Percentiles rank a stretch among this genome's conserved stretches.
Conservation (phyloP, 2,888 invertebrate genomes). For the Idaea straminata region DNA sequence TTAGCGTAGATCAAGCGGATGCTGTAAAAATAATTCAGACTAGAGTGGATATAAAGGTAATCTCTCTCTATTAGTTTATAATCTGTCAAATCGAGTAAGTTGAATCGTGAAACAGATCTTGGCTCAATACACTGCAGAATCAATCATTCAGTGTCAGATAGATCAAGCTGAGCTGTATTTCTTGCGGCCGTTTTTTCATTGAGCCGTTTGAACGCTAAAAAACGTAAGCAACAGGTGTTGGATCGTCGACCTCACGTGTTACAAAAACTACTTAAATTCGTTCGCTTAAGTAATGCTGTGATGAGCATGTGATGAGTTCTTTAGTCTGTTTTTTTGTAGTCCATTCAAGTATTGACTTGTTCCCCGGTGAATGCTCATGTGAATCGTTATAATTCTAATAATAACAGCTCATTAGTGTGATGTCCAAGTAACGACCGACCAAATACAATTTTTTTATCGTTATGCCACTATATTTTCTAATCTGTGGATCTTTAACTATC, state of each 20-base stretch:
- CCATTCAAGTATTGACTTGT: constrained; percentile 16
- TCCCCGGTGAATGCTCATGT: background rate
- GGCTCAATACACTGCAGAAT: background rate
- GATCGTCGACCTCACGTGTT: constrained; percentile 35
- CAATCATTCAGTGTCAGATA: background rate
- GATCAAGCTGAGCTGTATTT: constrained; percentile 22
- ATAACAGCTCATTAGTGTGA: background rate
- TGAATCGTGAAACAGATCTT: constrained; percentile 11
- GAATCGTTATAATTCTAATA: background rate
- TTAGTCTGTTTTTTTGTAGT: constrained; percentile 22
- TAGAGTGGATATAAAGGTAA: too few species aligned
- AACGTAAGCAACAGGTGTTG: constrained; percentile 40
- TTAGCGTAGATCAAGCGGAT: too few species aligned
- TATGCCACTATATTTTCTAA: too few species aligned
- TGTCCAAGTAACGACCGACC: too few species aligned
- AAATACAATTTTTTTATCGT: too few species aligned
- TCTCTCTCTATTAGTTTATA: background rate
- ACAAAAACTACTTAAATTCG: constrained; percentile 33
- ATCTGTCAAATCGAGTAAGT: constrained; percentile 24
- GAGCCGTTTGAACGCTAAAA: constrained; percentile 29
- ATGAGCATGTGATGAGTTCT: constrained; percentile 23
- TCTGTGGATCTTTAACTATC: too few species aligned
- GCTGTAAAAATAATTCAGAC: too few species aligned
- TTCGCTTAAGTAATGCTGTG: constrained; percentile 26
- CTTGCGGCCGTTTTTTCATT: constrained; percentile 54